phyloP scores from a whole-genome alignment of 2,888 invertebrate genomes.

The Junonia oenone region DNA sequence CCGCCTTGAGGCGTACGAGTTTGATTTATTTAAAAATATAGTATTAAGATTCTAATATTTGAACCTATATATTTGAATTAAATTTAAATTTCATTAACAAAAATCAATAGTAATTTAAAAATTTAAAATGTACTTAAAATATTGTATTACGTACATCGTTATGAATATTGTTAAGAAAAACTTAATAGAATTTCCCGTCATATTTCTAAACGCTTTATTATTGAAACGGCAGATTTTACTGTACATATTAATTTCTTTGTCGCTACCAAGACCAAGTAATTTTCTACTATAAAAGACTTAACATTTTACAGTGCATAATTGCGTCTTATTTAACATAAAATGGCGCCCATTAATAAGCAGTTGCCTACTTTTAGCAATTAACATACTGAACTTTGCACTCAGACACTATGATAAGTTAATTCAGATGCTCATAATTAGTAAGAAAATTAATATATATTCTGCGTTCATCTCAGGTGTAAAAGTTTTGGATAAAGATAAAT shows the following conservation, averaged over 20 bases:
- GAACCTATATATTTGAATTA: no score
- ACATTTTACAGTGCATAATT: slow-evolving; percentile 20
- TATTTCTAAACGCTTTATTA: neutral
- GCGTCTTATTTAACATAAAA: slow-evolving; percentile 21
- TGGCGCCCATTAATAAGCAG: slow-evolving; percentile 15
- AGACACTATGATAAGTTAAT: neutral
- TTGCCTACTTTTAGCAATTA: slow-evolving; percentile 9
- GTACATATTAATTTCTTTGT: neutral
- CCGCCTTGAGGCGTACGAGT: slow-evolving; percentile 6
- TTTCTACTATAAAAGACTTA: slow-evolving; percentile 13
- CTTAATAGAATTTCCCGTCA: neutral
- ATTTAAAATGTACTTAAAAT: neutral
- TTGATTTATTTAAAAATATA: neutral
- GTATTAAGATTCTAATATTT: no score
- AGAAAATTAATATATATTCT: neutral
- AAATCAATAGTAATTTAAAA: no score
- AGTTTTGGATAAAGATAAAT: no score
- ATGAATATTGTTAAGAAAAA: neutral
- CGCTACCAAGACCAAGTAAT: slow-evolving; percentile 14
- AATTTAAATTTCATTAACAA: no score
- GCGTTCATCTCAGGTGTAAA: no score
- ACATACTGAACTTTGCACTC: slow-evolving; percentile 6
- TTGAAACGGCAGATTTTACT: neutral
- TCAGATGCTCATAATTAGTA: neutral
- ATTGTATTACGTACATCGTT: neutral